Percentiles rank a stretch among this genome's conserved stretches.
These are phyloP conservation scores for Drosophila lutescens DNA, from an alignment of 2,888 invertebrate genomes.

Conservation along the genomic window DNA sequence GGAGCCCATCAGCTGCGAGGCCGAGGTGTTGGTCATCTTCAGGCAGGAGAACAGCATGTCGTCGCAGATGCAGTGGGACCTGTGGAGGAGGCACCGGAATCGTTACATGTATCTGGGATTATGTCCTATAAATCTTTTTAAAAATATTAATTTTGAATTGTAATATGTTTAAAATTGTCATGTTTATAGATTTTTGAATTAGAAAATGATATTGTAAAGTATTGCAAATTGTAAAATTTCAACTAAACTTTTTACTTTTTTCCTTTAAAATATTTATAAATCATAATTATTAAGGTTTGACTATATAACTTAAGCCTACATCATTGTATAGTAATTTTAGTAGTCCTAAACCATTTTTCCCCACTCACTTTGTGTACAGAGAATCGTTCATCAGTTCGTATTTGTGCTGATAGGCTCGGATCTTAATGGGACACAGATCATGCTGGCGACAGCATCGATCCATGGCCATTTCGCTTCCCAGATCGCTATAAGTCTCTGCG, in stretches of 20 bases:
- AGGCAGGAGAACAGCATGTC: constrained; percentile 92
- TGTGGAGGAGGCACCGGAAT: constrained; percentile 60
- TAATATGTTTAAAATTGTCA: too few relatives aligned
- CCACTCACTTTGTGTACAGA: constrained; percentile 90
- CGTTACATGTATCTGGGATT: neutral
- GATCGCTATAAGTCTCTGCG: constrained; percentile 92
- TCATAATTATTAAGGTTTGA: too few relatives aligned
- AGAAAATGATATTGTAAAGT: too few relatives aligned
- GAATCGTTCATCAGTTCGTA: constrained; percentile 94
- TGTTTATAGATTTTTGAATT: too few relatives aligned
- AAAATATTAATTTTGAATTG: too few relatives aligned
- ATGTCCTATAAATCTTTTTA: too few relatives aligned
- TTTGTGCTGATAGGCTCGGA: constrained; percentile 85
- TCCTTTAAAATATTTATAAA: too few relatives aligned
- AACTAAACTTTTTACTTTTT: too few relatives aligned
- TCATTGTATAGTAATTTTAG: too few relatives aligned
- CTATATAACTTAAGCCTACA: too few relatives aligned
- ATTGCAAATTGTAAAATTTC: too few relatives aligned
- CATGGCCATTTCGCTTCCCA: constrained; percentile 89
- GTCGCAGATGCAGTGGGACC: constrained; percentile 95
- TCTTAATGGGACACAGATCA: constrained; percentile 94
- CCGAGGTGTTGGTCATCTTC: constrained; percentile 89
- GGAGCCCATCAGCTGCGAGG: constrained; percentile 91
- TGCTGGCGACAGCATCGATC: constrained; percentile 95
- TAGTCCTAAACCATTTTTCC: neutral